These are phyloP conservation scores for Heteromyza rotundicornis DNA, from an alignment of 2,888 invertebrate species.

Conservation along the genomic window DNA sequence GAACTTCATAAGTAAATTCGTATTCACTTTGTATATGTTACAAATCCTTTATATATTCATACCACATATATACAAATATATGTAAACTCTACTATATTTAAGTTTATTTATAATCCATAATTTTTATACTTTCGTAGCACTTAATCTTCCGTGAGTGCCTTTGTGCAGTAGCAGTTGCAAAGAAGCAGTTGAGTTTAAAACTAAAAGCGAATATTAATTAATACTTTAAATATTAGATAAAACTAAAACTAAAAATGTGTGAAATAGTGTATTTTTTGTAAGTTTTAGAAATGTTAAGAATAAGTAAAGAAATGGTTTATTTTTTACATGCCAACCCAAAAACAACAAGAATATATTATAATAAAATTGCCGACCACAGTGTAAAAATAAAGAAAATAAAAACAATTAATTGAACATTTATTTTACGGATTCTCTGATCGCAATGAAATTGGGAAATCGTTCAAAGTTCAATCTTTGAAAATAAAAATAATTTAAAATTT, in stretches of 20 bases:
- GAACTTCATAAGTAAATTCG: conserved; percentile 22
- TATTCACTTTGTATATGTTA: conserved; percentile 18
- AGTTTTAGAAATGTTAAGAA: conserved; percentile 28
- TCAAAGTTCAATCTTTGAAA: too few relatives aligned
- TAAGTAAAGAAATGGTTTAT: conserved; percentile 34
- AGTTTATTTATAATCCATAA: neutral
- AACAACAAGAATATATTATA: conserved; percentile 19
- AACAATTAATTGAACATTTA: too few relatives aligned
- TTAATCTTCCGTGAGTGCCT: neutral
- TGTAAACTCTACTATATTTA: neutral
- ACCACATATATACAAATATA: neutral
- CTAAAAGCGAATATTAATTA: conserved; percentile 9
- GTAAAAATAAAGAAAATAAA: conserved; percentile 41
- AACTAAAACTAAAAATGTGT: conserved; percentile 23
- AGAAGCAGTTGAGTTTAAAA: neutral
- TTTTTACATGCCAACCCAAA: conserved; percentile 43
- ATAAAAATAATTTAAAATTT: too few relatives aligned
- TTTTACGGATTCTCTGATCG: too few relatives aligned
- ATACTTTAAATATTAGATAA: conserved; percentile 12
- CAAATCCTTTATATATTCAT: conserved; percentile 10
- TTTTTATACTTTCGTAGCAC: too few relatives aligned
- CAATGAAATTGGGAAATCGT: too few relatives aligned
- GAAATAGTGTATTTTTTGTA: conserved; percentile 47
- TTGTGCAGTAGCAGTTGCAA: neutral
- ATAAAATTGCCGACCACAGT: conserved; percentile 37